A percentile compares a stretch with the other conserved stretches of the same genome.
Evolutionary conservation across 53 echinoderm and acorn worm species (phyloP).

Genomic region (Arbacia lixula): DNA sequence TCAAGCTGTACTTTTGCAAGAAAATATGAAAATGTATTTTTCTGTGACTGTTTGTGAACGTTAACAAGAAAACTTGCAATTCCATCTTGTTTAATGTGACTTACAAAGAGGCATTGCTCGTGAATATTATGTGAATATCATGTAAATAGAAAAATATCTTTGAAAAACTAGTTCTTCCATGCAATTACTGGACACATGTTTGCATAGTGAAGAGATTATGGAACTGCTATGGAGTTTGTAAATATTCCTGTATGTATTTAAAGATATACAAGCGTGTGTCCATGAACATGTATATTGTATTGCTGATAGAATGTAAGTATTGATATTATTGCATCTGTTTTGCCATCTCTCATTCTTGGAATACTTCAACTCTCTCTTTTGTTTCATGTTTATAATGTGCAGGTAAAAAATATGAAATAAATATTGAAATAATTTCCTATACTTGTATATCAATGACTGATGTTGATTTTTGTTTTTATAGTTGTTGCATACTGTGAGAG

Average conservation of each 20-base stretch:
- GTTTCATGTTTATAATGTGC: constrained; percentile 7
- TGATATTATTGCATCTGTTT: not conserved
- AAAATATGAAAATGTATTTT: not conserved
- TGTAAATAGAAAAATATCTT: constrained; percentile 14
- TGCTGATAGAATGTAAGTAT: not conserved
- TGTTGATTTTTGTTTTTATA: not conserved
- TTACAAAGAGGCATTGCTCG: not conserved
- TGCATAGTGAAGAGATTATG: constrained; percentile 3
- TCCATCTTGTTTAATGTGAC: too few relatives aligned
- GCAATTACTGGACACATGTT: constrained; percentile 7
- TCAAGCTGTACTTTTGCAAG: not conserved
- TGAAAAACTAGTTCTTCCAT: constrained; percentile 5
- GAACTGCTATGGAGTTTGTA: constrained; percentile 21
- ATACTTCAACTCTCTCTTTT: constrained; percentile 25
- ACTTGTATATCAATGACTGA: too few relatives aligned
- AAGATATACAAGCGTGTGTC: constrained; percentile 21
- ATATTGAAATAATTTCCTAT: constrained; percentile 13
- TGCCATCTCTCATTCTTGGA: not conserved
- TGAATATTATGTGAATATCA: not conserved
- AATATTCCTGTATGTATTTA: constrained; percentile 38
- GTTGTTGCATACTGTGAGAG: not conserved
- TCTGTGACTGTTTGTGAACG: too few relatives aligned
- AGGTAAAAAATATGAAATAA: constrained; percentile 6
- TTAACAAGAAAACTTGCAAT: too few relatives aligned
- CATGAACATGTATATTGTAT: constrained; percentile 10